Base-by-base conservation (phyloP, 2,888 invertebrate genomes). In the Chymomyza procnemis region DNA sequence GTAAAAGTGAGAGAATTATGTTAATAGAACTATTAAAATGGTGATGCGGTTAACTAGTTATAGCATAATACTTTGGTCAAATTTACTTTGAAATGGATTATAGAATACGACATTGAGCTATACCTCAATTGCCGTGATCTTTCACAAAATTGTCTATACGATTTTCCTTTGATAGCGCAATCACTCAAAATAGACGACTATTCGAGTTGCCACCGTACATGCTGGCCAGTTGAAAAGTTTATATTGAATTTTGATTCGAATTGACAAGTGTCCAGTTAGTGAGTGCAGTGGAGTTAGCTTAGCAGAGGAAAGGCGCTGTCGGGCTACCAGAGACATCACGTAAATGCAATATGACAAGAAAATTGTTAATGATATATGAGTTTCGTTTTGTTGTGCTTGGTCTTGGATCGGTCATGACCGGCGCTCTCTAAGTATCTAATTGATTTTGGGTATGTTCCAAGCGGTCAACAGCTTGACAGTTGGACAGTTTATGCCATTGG, bases 281-380 rank as follows among this genome's bases (percentile, higher is more conserved):
- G 58, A 50, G 18, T 16, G 18, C 48, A 50, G 18, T 59, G 26
- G 19, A 41, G 52, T 4, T 18, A 1, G 12, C 21, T 4, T 1
- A 2, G 34, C 12, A 34, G 12, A 12, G 26, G 26, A 0, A 26
- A 30, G 19, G 16, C 22, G 34, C 16, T 60, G 16, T 30, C n/a
- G 30, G n/a, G n/a, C 30, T 26, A 8, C 16, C 59, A 76, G n/a
- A 81, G 86, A 86, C 63, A 70, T 83, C 69, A 73, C 55, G 57
- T 71, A 73, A 78, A 78, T 78, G 71, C 75, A 69, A 61, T 74
- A 74, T 82, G 82, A 83, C 82, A 87, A 69, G 87, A 72, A 87
- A 82, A 82, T 82, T 82, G 82, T 87, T 79, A 85, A 82, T 82
- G 82, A 87, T 82, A 76, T 74, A 82, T 82, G 87, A 82, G 81